These are phyloP conservation scores for Porphyrio hochstetteri DNA, from an alignment of 2,113 vertebrate species.

Conservation along the genomic window DNA sequence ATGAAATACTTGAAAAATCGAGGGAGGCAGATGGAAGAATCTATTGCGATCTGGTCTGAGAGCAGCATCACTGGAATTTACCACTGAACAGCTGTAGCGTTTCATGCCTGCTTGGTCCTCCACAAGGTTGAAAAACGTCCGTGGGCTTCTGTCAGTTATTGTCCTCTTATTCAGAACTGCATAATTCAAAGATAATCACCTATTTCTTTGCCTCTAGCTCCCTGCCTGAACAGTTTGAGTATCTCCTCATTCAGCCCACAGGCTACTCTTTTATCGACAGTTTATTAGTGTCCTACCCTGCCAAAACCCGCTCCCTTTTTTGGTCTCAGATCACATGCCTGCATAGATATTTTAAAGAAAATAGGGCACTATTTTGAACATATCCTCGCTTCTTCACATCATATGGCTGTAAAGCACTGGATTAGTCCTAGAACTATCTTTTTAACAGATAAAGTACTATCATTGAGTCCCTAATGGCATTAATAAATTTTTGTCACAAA, in stretches of 20 bases:
- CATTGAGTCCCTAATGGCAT: not conserved
- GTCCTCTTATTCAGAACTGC: not conserved
- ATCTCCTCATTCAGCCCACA: constrained; percentile 4
- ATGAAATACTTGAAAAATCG: not conserved
- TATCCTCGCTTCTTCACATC: not conserved
- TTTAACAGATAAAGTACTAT: not conserved
- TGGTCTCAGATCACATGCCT: not conserved
- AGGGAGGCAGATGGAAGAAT: not conserved
- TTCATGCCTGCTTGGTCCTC: not conserved
- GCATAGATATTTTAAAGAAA: not conserved
- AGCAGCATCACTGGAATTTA: not conserved
- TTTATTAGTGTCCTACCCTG: constrained; percentile 25
- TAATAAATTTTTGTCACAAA: not conserved
- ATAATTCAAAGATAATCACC: constrained; percentile 7
- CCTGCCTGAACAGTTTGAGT: constrained; percentile 13
- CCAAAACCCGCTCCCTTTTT: not conserved
- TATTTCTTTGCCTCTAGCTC: constrained; percentile 18
- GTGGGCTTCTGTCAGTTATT: not conserved
- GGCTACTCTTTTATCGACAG: constrained; percentile 20
- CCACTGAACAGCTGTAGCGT: not conserved
- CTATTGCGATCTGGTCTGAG: not conserved
- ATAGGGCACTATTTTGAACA: not conserved
- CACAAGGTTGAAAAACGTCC: not conserved
- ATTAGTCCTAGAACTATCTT: not conserved
- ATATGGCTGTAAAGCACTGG: not conserved